Evolutionary conservation across 1,140 invertebrate genomes (phyloP).

Genomic region (Drosophila setifemur): DNA sequence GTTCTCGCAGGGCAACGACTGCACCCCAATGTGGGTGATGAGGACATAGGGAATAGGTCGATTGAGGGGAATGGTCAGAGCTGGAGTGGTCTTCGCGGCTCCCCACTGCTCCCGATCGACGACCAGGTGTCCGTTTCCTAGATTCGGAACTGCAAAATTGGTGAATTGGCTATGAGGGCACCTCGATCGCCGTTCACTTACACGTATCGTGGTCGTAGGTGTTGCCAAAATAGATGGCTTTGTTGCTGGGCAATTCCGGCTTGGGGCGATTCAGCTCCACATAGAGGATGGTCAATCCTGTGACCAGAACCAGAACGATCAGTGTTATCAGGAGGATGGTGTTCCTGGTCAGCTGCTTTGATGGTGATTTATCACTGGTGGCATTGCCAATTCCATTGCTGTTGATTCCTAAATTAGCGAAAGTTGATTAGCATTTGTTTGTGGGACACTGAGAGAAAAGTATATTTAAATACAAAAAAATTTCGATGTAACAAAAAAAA

Average conservation of each 20-base stretch:
- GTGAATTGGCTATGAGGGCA: slow-evolving; percentile 49
- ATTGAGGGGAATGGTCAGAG: slow-evolving; percentile 48
- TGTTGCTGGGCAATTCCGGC: neutral
- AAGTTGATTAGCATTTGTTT: slow-evolving; percentile 26
- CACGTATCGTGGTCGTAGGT: slow-evolving; percentile 73
- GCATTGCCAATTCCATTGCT: slow-evolving; percentile 34
- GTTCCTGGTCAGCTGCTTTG: slow-evolving; percentile 56
- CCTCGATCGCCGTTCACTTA: slow-evolving; percentile 45
- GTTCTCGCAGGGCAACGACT: slow-evolving; percentile 53
- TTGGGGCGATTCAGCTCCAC: slow-evolving; percentile 44
- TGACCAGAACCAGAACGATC: slow-evolving; percentile 55
- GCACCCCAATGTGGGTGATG: slow-evolving; percentile 82
- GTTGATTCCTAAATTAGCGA: slow-evolving; percentile 58
- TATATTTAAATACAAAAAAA: too few species aligned
- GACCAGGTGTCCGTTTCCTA: slow-evolving; percentile 81
- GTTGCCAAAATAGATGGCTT: slow-evolving; percentile 67
- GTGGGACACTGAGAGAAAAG: neutral
- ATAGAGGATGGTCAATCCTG: slow-evolving; percentile 52
- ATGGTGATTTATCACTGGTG: slow-evolving; percentile 10
- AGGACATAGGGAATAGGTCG: slow-evolving; percentile 81
- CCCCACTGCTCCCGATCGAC: slow-evolving; percentile 83
- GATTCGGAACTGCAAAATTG: slow-evolving; percentile 75
- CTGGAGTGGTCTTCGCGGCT: slow-evolving; percentile 72
- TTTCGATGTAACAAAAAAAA: too few species aligned
- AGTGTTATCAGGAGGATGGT: slow-evolving; percentile 54